These are phyloP conservation scores for Andricus curvator DNA, from an alignment of 2,888 invertebrate genomes.

Conservation along the genomic window DNA sequence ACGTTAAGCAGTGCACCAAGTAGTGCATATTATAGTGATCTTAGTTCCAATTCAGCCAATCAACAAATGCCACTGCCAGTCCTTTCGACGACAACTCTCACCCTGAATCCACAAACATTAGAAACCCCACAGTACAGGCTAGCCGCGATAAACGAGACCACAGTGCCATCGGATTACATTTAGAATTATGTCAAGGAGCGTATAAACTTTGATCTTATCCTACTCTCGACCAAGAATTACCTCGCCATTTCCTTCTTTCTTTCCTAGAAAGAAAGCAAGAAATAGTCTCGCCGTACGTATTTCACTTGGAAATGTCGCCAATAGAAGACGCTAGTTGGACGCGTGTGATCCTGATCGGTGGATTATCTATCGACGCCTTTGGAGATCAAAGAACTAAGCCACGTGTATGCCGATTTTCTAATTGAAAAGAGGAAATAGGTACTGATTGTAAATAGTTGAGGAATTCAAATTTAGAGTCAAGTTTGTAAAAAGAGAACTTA, in stretches of 20 bases:
- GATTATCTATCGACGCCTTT: conserved; percentile 9
- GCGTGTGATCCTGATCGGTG: conserved; percentile 17
- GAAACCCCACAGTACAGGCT: conserved; percentile 71
- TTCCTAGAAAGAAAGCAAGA: conserved; percentile 14
- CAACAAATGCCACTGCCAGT: conserved; percentile 64
- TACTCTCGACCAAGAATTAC: background rate
- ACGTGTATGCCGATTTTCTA: background rate
- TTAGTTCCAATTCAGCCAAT: conserved; percentile 77
- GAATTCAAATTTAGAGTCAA: background rate
- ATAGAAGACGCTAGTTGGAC: conserved; percentile 36
- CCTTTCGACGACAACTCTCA: conserved; percentile 53
- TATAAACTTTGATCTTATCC: conserved; percentile 20
- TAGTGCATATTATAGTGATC: conserved; percentile 87
- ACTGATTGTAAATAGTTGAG: conserved; percentile 1
- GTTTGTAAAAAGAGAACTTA: conserved; percentile 8
- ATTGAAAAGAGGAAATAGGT: conserved; percentile 2
- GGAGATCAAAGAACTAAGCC: conserved; percentile 26
- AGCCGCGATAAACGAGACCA: conserved; percentile 75
- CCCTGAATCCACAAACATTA: conserved; percentile 60
- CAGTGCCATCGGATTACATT: conserved; percentile 75
- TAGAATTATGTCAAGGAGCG: conserved; percentile 54
- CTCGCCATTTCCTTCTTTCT: conserved; percentile 23
- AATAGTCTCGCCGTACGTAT: background rate
- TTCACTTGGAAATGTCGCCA: conserved; percentile 16
- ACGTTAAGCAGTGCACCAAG: conserved; percentile 82